Evolutionary conservation across 2,113 vertebrate genomes (phyloP).

Genomic region (Steatornis caripensis): DNA sequence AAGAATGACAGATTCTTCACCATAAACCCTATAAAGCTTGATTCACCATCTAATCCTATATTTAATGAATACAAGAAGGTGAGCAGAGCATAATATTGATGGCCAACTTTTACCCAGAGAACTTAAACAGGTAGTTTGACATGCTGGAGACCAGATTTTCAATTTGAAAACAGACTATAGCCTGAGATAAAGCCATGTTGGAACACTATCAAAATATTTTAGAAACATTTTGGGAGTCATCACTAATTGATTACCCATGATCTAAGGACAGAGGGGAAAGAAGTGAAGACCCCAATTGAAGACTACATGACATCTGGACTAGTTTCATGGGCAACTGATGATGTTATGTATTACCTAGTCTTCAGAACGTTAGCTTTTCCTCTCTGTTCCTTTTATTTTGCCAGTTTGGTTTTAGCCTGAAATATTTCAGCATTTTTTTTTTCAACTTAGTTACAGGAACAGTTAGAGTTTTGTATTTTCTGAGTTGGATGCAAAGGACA

Average conservation of each 20-base stretch:
- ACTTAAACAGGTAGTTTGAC: neutral
- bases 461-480: neutral
- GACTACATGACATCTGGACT: neutral
- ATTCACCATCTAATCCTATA: neutral
- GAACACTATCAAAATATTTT: neutral
- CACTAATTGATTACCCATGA: neutral
- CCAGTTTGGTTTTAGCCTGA: neutral
- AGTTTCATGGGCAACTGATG: neutral
- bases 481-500: neutral
- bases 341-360: neutral
- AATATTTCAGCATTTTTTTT: neutral
- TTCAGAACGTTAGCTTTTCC: neutral
- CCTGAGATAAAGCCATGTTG: neutral
- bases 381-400: neutral
- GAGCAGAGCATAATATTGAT: neutral
- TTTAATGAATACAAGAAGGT: neutral
- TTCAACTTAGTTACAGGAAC: neutral
- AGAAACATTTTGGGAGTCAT: neutral
- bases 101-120: neutral
- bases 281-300: neutral
- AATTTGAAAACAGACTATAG: neutral
- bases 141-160: neutral
- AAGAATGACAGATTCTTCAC: neutral
- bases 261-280: neutral
- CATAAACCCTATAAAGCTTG: neutral